Evolutionary conservation across 2,113 vertebrate genomes (phyloP).

Genomic region (Entosphenus tridentatus): DNA sequence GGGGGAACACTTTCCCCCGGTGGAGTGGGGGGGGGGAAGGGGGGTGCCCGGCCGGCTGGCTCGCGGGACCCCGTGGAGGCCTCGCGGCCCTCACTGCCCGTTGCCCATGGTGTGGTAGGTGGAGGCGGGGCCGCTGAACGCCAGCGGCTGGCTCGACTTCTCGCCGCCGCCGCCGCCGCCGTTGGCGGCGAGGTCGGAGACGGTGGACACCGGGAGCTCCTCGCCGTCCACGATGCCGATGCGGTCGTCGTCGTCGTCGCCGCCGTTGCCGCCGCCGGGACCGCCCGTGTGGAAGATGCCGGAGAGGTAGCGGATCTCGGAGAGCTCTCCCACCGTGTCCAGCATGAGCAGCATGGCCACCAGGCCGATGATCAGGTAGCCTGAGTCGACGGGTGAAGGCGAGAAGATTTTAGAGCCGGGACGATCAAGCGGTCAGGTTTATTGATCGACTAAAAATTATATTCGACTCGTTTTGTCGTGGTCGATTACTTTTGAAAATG

Average conservation of each 20-base stretch:
- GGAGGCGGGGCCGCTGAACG: too few species aligned
- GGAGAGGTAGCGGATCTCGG: conserved; percentile 12
- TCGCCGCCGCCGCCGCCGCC: too few species aligned
- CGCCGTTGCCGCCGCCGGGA: neutral
- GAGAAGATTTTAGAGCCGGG: neutral
- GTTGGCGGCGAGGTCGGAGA: neutral
- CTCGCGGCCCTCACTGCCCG: too few species aligned
- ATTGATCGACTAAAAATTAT: neutral
- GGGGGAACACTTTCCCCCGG: too few species aligned
- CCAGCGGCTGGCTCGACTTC: too few species aligned
- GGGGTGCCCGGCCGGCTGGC: too few species aligned
- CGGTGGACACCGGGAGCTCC: conserved; percentile 3
- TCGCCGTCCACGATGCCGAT: conserved; percentile 9
- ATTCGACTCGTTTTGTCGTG: neutral
- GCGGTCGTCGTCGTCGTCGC: conserved; percentile 12
- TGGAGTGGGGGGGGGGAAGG: too few species aligned
- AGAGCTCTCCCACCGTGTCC: conserved; percentile 16
- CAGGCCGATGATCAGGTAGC: conserved; percentile 21
- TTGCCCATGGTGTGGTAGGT: too few species aligned
- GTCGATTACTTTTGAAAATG: neutral
- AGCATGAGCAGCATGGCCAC: conserved; percentile 17
- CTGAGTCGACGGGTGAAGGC: conserved; percentile 10
- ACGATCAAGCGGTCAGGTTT: too few species aligned
- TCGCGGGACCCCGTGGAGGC: too few species aligned
- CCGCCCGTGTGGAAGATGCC: conserved; percentile 12